phyloP scores from a whole-genome alignment of 2,888 invertebrate genomes.

The Gerris lacustris region DNA sequence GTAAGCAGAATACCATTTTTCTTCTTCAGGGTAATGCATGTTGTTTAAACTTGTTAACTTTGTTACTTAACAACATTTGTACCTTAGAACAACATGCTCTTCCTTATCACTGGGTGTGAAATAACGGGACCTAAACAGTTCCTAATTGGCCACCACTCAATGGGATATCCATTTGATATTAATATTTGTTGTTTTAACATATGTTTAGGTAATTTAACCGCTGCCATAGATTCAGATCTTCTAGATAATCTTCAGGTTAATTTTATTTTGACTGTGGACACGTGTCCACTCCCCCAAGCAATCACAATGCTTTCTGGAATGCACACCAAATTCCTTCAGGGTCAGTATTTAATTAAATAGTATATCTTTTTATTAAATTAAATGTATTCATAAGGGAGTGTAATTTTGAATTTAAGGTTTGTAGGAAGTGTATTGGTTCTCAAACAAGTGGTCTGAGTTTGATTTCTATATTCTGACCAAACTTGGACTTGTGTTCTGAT shows the following conservation, averaged over 20 bases:
- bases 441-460: constrained; percentile 9
- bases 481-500: too few species aligned
- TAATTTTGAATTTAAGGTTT: neutral
- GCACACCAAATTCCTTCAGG: constrained; percentile 60
- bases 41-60: too few species aligned
- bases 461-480: constrained; percentile 8
- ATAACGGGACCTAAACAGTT: too few species aligned
- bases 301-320: constrained; percentile 55
- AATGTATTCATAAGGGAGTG: constrained; percentile 31
- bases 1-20: too few species aligned
- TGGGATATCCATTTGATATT: too few species aligned
- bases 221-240: constrained; percentile 59
- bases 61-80: too few species aligned
- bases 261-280: constrained; percentile 70
- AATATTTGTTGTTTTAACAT: too few species aligned
- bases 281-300: constrained; percentile 66
- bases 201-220: constrained; percentile 59
- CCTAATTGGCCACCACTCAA: too few species aligned
- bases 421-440: constrained; percentile 1
- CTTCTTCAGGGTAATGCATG: too few species aligned
- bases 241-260: constrained; percentile 54
- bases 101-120: too few species aligned
- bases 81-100: too few species aligned
- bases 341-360: constrained; percentile 31
- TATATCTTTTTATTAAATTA: neutral